A percentile compares a stretch with the other conserved stretches of the same genome.
These are phyloP conservation scores for Mormyrus iriodes DNA, from an alignment of 2,113 vertebrate species.

Conservation along the genomic window DNA sequence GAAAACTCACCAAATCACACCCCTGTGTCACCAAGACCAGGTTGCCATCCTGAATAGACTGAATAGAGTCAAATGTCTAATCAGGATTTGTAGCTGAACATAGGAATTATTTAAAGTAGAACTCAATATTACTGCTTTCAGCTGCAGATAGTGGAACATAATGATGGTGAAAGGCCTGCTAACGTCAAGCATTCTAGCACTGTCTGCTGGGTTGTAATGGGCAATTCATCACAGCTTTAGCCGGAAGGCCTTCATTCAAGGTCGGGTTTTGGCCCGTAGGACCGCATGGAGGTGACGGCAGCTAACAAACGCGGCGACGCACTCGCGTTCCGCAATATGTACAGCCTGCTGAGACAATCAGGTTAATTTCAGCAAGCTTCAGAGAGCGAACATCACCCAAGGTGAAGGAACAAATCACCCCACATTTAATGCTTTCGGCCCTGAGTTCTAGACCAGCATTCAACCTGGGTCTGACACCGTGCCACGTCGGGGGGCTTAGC, in stretches of 20 bases:
- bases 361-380: neutral
- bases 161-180: neutral
- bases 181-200: neutral
- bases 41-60: neutral
- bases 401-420: conserved; percentile 13
- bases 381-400: neutral
- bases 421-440: conserved; percentile 1
- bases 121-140: neutral
- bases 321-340: neutral
- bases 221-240: neutral
- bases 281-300: neutral
- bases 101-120: conserved; percentile 1
- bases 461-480: neutral
- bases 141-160: neutral
- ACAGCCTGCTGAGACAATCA: neutral
- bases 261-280: too few species aligned
- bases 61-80: neutral
- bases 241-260: neutral
- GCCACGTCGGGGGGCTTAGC: neutral
- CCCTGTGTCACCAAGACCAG: neutral
- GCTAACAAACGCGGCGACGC: neutral
- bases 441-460: neutral
- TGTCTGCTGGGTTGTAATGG: neutral
- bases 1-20: neutral
- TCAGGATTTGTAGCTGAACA: conserved; percentile 6